Base-by-base conservation (phyloP, 2,113 vertebrate species). In the Melospiza melodia region DNA sequence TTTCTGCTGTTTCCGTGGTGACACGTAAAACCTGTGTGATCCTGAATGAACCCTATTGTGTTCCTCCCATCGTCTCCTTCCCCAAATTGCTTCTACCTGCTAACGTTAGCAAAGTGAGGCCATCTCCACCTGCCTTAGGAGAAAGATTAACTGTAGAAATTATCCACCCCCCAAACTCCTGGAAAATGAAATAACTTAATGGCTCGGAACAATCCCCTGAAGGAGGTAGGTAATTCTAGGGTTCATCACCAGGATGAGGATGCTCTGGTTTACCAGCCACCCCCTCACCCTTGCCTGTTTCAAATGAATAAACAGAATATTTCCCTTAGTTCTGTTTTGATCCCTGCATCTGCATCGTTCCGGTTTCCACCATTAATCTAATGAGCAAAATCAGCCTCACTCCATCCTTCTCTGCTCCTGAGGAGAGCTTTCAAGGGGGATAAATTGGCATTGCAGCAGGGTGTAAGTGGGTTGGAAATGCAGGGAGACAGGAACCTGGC, bases 1-100 rank as follows among this genome's bases (percentile, higher is more conserved):
- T 63, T 89, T 84, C 92, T 93, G 90, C 83, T 2, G 65, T 96
- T 95, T 87, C 95, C 14, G 5, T 69, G 96, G 92, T 0, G 11
- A 97, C 93, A 75, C 16, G 31, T 12, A 44, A 17, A 89, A 54
- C 78, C 75, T 4, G 1, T 0, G 2, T 10, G 59, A 87, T 66
- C 18, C 4, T 97, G 91, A 97, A 98, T 90, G 92, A 90, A 35
- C 41, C 33, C 67, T 43, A 65, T 72, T 97, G 96, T 97, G 80
- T 54, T 66, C 33, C 61, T 62, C 49, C 81, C 71, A 37, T 65
- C 4, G 7, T 65, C 65, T 65, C 68, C 90, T 91, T 87, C 91
- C 68, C 86, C 49, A 94, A 44, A 97, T 92, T 86, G 85, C 76
- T 48, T 37, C 51, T 86, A 67, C 87, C 39, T 79, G 71, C 48